A percentile compares a stretch with the other conserved stretches of the same genome.
These are phyloP conservation scores for Pachydiplax longipennis DNA, from an alignment of 2,888 invertebrate species.

Conservation along the genomic window DNA sequence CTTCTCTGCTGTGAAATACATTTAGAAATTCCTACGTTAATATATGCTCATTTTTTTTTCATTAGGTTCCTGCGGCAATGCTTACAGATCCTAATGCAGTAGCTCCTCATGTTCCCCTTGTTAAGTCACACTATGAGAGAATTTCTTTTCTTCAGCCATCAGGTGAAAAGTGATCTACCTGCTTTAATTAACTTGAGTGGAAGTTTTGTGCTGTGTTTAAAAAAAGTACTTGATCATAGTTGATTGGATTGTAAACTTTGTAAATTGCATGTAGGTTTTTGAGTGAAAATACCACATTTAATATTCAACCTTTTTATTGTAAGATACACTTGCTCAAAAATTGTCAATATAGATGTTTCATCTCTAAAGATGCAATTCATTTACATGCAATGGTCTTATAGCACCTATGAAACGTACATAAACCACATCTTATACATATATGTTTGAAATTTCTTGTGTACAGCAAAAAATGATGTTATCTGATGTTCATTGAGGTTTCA, in stretches of 20 bases:
- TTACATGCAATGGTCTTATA: conserved; percentile 29
- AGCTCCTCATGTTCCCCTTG: conserved; percentile 70
- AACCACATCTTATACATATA: conserved; percentile 33
- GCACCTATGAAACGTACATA: conserved; percentile 30
- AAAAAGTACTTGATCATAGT: neutral
- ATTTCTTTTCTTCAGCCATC: conserved; percentile 54
- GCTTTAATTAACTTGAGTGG: neutral
- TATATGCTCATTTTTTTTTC: conserved; percentile 48
- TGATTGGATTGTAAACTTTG: neutral
- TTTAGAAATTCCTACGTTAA: conserved; percentile 27
- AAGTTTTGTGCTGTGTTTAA: neutral
- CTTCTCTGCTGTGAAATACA: too few species aligned
- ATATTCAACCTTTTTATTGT: conserved; percentile 39
- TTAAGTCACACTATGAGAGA: conserved; percentile 61
- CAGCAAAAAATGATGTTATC: conserved; percentile 11
- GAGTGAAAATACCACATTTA: neutral
- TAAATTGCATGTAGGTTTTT: neutral
- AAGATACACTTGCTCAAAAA: conserved; percentile 42
- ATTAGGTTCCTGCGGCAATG: conserved; percentile 66
- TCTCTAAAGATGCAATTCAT: neutral
- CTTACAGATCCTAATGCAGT: conserved; percentile 75
- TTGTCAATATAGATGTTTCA: conserved; percentile 22
- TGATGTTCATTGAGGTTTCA: neutral
- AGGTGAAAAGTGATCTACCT: neutral
- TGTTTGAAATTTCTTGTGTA: neutral